A percentile compares a stretch with the other conserved stretches of the same genome.
phyloP scores from a whole-genome alignment of 2,113 vertebrate genomes.

The Connochaetes taurinus region DNA sequence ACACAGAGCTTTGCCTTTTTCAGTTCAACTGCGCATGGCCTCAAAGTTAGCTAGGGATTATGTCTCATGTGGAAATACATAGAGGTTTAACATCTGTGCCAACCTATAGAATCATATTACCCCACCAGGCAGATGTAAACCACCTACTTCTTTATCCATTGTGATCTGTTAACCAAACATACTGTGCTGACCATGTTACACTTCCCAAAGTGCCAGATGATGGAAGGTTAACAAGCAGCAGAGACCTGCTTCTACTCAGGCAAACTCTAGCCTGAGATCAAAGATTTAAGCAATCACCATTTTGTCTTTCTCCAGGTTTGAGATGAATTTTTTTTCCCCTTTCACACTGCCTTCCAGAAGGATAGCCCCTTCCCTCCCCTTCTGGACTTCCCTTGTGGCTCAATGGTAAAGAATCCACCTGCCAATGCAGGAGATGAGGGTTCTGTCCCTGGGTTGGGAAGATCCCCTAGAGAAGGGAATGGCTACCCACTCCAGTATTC shows the following conservation, averaged over 20 bases:
- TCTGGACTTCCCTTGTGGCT: background rate
- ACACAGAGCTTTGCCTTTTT: slow-evolving; percentile 3
- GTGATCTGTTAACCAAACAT: background rate
- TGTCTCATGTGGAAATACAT: slow-evolving; percentile 30
- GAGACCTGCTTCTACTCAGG: background rate
- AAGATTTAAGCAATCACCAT: background rate
- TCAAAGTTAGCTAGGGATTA: slow-evolving; percentile 13
- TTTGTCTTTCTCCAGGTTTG: background rate
- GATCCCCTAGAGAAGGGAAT: background rate
- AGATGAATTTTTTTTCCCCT: background rate
- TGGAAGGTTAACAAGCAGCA: background rate
- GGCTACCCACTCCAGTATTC: background rate
- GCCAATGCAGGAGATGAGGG: background rate
- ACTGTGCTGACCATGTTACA: background rate
- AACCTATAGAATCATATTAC: background rate
- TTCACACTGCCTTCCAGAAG: background rate
- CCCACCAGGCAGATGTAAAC: background rate
- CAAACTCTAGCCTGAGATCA: background rate
- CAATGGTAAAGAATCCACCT: background rate
- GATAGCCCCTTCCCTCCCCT: background rate
- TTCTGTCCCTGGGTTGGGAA: background rate
- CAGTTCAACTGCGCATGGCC: slow-evolving; percentile 33
- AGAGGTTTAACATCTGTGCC: background rate
- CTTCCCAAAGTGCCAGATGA: background rate
- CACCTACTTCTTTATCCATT: background rate